phyloP scores from a whole-genome alignment of 2,113 vertebrate species.

The Micromys minutus region DNA sequence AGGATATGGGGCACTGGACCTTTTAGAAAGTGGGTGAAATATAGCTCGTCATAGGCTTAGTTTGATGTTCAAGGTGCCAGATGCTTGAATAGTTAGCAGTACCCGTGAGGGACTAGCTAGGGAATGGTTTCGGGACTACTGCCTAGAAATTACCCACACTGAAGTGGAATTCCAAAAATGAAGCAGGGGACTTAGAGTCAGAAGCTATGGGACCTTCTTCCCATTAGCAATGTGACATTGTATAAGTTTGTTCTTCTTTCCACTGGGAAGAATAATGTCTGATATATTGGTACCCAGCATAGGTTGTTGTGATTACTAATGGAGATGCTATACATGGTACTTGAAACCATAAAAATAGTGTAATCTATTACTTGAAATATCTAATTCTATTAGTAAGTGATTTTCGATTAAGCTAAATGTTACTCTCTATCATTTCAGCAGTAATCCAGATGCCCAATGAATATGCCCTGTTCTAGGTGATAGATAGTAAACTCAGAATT shows the following conservation, averaged over 20 bases:
- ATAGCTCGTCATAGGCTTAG: too few species aligned
- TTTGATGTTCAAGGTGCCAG: not conserved
- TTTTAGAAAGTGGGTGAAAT: not conserved
- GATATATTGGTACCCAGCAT: not conserved
- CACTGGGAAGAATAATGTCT: not conserved
- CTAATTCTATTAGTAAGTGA: constrained; percentile 24
- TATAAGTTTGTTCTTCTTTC: constrained; percentile 1
- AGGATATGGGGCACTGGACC: not conserved
- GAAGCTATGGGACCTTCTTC: not conserved
- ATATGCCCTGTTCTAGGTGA: not conserved
- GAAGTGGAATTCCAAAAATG: not conserved
- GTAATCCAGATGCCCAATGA: constrained; percentile 40
- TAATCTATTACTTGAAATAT: constrained; percentile 51
- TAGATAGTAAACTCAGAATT: constrained; percentile 17
- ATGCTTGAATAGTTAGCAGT: not conserved
- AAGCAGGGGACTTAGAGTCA: not conserved
- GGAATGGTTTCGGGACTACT: not conserved
- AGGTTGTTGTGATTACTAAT: constrained; percentile 42
- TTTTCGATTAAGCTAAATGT: constrained; percentile 35
- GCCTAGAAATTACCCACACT: not conserved
- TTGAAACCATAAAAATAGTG: not conserved
- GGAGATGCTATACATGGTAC: constrained; percentile 45
- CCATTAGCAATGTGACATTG: constrained; percentile 7
- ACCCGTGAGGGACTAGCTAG: not conserved
- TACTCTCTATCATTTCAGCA: constrained; percentile 31